These are phyloP conservation scores for Leptinotarsa peninsularis DNA, from an alignment of 2,888 invertebrate species.

Conservation along the genomic window DNA sequence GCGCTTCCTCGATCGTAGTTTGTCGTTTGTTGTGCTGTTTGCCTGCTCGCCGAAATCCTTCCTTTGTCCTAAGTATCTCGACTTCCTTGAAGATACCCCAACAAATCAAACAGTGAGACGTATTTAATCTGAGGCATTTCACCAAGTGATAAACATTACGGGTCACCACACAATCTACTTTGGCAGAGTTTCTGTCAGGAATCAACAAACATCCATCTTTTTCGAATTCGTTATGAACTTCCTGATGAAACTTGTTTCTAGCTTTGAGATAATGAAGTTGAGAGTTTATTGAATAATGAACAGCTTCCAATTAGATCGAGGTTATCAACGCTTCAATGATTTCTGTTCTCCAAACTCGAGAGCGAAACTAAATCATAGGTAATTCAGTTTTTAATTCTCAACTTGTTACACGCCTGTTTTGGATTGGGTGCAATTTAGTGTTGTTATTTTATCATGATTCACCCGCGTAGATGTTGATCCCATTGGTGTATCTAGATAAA, in stretches of 20 bases:
- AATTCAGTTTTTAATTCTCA: too few species aligned
- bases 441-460: too few species aligned
- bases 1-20: constrained; percentile 58
- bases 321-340: not conserved
- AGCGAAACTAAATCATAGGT: too few species aligned
- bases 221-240: not conserved
- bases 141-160: constrained; percentile 37
- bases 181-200: not conserved
- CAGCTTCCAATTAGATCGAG: not conserved
- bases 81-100: constrained; percentile 38
- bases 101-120: constrained; percentile 45
- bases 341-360: not conserved
- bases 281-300: not conserved
- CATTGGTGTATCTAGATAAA: too few species aligned
- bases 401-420: too few species aligned
- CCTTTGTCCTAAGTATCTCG: constrained; percentile 42
- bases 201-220: not conserved
- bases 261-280: constrained; percentile 5
- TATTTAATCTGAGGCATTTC: constrained; percentile 43
- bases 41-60: constrained; percentile 50
- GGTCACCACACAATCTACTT: constrained; percentile 16
- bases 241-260: not conserved
- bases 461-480: too few species aligned
- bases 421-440: too few species aligned
- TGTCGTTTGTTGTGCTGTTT: constrained; percentile 62